Percentiles rank a stretch among this genome's conserved stretches.
These are phyloP conservation scores for Diaphora mendica DNA, from an alignment of 2,888 invertebrate genomes.

Conservation along the genomic window DNA sequence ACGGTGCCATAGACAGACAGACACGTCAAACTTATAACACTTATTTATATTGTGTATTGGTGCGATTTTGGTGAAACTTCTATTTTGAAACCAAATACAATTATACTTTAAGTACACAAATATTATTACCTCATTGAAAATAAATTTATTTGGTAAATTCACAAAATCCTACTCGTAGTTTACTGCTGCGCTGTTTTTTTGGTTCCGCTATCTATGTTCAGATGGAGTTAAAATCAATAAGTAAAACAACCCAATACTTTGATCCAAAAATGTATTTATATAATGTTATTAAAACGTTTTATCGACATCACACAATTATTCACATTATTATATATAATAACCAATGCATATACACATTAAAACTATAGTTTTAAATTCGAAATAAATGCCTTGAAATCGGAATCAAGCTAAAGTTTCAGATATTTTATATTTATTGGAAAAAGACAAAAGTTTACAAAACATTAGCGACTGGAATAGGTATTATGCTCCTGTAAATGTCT, in stretches of 20 bases:
- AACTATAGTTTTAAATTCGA: slow-evolving; percentile 80
- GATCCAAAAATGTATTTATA: slow-evolving; percentile 84
- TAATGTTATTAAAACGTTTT: slow-evolving; percentile 79
- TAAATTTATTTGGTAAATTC: too few species aligned
- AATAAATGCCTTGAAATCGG: slow-evolving; percentile 66
- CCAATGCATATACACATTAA: slow-evolving; percentile 71
- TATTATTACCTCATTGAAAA: too few species aligned
- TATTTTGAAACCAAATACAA: too few species aligned
- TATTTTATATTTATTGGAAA: slow-evolving; percentile 2
- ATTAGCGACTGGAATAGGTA: not conserved
- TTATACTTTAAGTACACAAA: too few species aligned
- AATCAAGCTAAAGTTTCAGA: slow-evolving; percentile 25
- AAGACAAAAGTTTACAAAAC: not conserved
- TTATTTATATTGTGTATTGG: too few species aligned
- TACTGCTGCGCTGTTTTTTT: too few species aligned
- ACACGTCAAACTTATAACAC: too few species aligned
- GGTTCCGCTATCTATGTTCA: not conserved
- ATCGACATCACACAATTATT: slow-evolving; percentile 84
- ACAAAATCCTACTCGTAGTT: too few species aligned
- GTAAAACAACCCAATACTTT: slow-evolving; percentile 62
- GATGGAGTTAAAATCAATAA: slow-evolving; percentile 14
- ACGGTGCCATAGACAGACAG: too few species aligned
- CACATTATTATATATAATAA: slow-evolving; percentile 69
- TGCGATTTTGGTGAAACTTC: too few species aligned
- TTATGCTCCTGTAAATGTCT: not conserved